phyloP scores from a whole-genome alignment of 2,113 vertebrate genomes.

The Corydoras sp. region DNA sequence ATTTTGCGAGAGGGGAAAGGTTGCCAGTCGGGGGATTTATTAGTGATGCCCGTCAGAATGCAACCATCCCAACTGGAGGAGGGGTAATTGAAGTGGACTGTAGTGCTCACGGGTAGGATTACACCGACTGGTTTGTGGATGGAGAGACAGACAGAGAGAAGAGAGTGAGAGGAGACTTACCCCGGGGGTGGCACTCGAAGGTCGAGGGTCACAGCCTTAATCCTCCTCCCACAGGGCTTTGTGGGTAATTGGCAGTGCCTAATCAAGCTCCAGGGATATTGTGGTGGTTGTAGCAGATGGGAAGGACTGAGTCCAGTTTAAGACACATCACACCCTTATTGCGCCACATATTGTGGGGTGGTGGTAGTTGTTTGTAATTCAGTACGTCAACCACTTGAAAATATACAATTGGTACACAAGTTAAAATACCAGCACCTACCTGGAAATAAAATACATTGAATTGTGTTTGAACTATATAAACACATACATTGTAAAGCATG shows the following conservation, averaged over 20 bases:
- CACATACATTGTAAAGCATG: too few relatives aligned
- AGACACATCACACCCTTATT: slow-evolving; percentile 6
- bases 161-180: slow-evolving; percentile 43
- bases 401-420: too few relatives aligned
- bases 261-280: slow-evolving; percentile 58
- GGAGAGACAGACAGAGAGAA: slow-evolving; percentile 25
- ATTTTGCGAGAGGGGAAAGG: slow-evolving; percentile 46
- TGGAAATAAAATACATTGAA: too few relatives aligned
- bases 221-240: slow-evolving; percentile 61
- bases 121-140: slow-evolving; percentile 61
- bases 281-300: slow-evolving; percentile 38
- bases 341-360: too few relatives aligned
- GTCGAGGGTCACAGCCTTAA: slow-evolving; percentile 68
- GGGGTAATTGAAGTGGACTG: slow-evolving; percentile 60
- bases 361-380: too few relatives aligned
- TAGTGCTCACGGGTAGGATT: slow-evolving; percentile 61
- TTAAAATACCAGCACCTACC: too few relatives aligned
- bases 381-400: too few relatives aligned
- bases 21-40: slow-evolving; percentile 44
- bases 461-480: too few relatives aligned
- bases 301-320: slow-evolving; percentile 35
- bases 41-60: slow-evolving; percentile 39
- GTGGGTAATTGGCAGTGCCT: slow-evolving; percentile 68
- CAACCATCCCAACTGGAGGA: slow-evolving; percentile 33
- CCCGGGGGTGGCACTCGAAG: slow-evolving; percentile 47